phyloP scores from a whole-genome alignment of 2,888 invertebrate species.

The Napeogenes inachia region DNA sequence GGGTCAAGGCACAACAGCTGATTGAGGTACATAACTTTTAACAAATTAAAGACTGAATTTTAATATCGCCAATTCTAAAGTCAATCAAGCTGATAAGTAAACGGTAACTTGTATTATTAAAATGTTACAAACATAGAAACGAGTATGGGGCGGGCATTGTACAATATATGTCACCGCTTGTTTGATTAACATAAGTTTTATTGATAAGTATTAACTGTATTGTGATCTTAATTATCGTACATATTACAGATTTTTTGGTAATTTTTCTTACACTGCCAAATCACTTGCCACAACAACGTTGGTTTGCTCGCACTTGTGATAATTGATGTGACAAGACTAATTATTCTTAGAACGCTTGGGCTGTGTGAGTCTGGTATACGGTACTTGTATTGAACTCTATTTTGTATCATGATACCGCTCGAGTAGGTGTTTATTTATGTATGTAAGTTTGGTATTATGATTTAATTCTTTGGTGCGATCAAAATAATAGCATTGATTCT shows the following conservation, averaged over 20 bases:
- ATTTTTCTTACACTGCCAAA: constrained; percentile 62
- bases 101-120: background rate
- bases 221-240: constrained; percentile 71
- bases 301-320: constrained; percentile 43
- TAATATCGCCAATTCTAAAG: constrained; percentile 3
- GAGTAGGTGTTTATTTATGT: background rate
- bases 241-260: constrained; percentile 54
- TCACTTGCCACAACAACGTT: constrained; percentile 46
- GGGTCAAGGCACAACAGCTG: no score
- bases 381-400: background rate
- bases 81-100: constrained; percentile 7
- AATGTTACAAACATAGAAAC: background rate
- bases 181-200: constrained; percentile 62
- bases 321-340: constrained; percentile 46
- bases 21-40: no score
- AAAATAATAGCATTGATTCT: background rate
- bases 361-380: constrained; percentile 40
- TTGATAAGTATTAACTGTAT: constrained; percentile 73
- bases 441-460: background rate
- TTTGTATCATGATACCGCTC: background rate
- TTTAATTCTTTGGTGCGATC: background rate
- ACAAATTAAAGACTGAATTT: background rate
- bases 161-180: constrained; percentile 50
- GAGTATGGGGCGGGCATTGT: constrained; percentile 41
- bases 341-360: constrained; percentile 39